Conservation (phyloP, 1,140 invertebrate genomes). For the Bilobella aurantiaca region DNA sequence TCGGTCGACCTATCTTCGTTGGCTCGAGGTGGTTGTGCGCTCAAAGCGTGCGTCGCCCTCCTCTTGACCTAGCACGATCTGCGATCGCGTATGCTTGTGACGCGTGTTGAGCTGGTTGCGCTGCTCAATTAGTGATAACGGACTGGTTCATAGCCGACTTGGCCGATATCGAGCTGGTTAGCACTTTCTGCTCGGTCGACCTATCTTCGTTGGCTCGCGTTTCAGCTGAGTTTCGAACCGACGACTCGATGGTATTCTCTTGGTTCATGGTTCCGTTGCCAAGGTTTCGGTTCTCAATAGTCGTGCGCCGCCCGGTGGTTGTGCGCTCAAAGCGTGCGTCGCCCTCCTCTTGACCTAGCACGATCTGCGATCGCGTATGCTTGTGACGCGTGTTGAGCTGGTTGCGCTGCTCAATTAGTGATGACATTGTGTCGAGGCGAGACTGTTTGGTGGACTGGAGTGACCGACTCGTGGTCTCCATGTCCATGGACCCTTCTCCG, state of each 20-base stretch:
- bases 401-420: background rate
- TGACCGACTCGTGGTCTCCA: conserved; percentile 25
- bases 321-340: conserved; percentile 32
- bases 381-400: conserved; percentile 2
- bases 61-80: conserved; percentile 31
- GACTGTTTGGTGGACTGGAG: background rate
- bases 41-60: conserved; percentile 32
- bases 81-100: conserved; percentile 23
- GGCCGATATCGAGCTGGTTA: conserved; percentile 30
- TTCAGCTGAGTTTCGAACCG: conserved; percentile 23
- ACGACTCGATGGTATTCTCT: conserved; percentile 29
- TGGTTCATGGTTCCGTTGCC: conserved; percentile 29
- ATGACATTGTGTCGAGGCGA: background rate
- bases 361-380: conserved; percentile 25
- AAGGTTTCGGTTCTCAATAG: conserved; percentile 26
- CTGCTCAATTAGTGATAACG: background rate
- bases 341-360: conserved; percentile 30
- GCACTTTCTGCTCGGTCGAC: conserved; percentile 29
- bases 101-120: background rate
- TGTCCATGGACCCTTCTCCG: conserved; percentile 26
- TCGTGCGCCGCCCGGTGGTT: conserved; percentile 20
- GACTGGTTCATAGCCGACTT: conserved; percentile 30
- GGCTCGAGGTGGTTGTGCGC: conserved; percentile 12
- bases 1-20: conserved; percentile 24
- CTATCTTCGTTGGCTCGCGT: conserved; percentile 19